A percentile compares a stretch with the other conserved stretches of the same genome.
phyloP scores from a whole-genome alignment of 2,797 vertebrate species.

The Dipus sagitta region DNA sequence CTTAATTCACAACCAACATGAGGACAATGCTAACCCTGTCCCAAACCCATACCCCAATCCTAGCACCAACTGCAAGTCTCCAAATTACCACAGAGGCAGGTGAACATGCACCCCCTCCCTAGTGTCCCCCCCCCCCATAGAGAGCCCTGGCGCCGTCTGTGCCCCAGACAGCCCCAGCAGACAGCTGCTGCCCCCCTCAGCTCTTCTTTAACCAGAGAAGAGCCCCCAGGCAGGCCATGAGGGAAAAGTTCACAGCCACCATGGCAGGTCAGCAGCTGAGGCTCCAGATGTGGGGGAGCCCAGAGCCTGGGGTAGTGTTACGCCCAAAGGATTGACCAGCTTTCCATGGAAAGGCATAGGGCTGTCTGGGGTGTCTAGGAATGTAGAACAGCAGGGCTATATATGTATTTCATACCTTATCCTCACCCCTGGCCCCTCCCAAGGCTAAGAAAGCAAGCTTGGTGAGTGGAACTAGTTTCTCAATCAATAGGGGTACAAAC shows the following conservation, averaged over 20 bases:
- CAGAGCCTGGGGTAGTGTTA: conserved; percentile 64
- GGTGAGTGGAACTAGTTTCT: not conserved
- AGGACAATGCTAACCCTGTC: not conserved
- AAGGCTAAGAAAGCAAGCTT: not conserved
- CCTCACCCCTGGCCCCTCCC: not conserved
- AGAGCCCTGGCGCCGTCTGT: not conserved
- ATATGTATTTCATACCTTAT: not conserved
- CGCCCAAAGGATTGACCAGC: conserved; percentile 49
- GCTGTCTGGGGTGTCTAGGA: not conserved
- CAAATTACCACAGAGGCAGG: conserved; percentile 42
- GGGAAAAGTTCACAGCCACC: conserved; percentile 66
- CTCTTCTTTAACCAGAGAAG: not conserved
- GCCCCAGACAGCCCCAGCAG: conserved; percentile 35
- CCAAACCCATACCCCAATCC: not conserved
- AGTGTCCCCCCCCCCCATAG: not conserved
- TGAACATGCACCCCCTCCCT: not conserved
- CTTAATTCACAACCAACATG: conserved; percentile 31
- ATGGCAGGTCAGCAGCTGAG: conserved; percentile 71
- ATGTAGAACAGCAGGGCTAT: not conserved
- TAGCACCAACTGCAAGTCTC: conserved; percentile 45
- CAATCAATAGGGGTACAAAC: not conserved
- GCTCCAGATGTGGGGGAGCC: conserved; percentile 79
- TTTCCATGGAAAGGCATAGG: conserved; percentile 24
- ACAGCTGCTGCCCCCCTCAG: conserved; percentile 71
- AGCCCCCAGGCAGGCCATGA: not conserved